Base-by-base conservation (phyloP, 2,888 invertebrate species). In the Tetanocera ferruginea region DNA sequence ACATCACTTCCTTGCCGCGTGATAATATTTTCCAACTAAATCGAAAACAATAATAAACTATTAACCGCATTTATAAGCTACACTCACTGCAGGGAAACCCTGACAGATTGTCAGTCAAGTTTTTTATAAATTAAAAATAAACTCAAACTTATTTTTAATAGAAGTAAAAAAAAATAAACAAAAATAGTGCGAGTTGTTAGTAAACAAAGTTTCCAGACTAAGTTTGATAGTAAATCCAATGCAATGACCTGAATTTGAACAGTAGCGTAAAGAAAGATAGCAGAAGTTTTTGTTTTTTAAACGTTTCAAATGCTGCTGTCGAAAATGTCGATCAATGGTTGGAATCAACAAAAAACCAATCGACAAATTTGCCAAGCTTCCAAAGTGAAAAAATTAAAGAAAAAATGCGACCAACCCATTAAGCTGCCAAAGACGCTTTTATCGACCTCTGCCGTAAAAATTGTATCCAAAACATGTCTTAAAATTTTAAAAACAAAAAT, bases 1-100 rank as follows among this genome's bases (percentile, higher is more conserved):
- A n/a, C n/a, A 66, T 43, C 67, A 67, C 49, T 67, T 43, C 49
- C n/a, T 34, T 43, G 75, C 79, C 75, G 79, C 80, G 80, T 80
- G 80, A 81, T 81, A 57, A 75, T 77, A 76, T 67, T 19, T 69
- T 78, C 43, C 73, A 43, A 25, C 62, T 49, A n/a, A 34, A 51
- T 79, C 76, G 37, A 70, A 76, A 78, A 74, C 52, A 60, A 51
- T 76, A 76, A 72, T 37, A 71, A 76, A 75, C 75, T 75, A 66
- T 52, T 72, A 66, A 57, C 66, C 64, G 66, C 77, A 73, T 77
- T 73, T 73, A 57, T 37, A 28, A 51, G 17, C 64, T 76, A 25
- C 14, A 52, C 49, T 62, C 62, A n/a, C 17, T 73, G 60, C 51
- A 73, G 67, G 77, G 77, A 77, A 77, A 77, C 67, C 67, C 77